Conservation (phyloP, 2,113 vertebrate species). For the Pandion haliaetus region DNA sequence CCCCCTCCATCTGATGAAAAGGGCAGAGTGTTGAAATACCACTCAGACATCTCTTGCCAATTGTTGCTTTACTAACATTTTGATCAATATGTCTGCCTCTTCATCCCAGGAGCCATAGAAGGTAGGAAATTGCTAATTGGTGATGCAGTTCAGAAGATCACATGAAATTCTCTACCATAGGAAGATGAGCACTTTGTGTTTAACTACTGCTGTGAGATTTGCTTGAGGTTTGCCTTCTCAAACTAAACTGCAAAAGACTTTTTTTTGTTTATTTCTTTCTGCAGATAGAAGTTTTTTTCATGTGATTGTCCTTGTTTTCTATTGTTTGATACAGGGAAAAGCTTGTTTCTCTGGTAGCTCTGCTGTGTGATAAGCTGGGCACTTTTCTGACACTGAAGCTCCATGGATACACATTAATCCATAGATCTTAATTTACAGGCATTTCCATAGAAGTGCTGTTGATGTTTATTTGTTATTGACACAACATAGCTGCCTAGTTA, state of each 20-base stretch:
- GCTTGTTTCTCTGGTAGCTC: neutral
- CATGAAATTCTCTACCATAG: neutral
- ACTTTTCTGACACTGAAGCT: neutral
- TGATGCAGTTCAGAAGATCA: neutral
- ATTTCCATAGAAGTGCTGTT: neutral
- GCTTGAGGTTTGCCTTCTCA: neutral
- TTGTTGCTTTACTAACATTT: slow-evolving; percentile 30
- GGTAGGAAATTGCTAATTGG: slow-evolving; percentile 49
- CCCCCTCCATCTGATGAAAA: neutral
- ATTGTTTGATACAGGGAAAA: neutral
- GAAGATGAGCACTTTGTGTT: neutral
- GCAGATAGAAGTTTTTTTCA: neutral
- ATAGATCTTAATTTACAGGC: neutral
- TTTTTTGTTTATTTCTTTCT: neutral
- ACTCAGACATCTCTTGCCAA: slow-evolving; percentile 9
- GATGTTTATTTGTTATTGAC: neutral
- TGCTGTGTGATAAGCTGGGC: neutral
- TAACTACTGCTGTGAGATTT: neutral
- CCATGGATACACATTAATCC: neutral
- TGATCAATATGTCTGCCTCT: slow-evolving; percentile 61
- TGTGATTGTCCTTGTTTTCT: neutral
- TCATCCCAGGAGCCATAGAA: neutral
- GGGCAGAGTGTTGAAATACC: neutral
- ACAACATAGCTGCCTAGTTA: neutral
- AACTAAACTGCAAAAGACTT: neutral